Conservation (phyloP, 1,140 invertebrate genomes). For the Pollicipes pollicipes region DNA sequence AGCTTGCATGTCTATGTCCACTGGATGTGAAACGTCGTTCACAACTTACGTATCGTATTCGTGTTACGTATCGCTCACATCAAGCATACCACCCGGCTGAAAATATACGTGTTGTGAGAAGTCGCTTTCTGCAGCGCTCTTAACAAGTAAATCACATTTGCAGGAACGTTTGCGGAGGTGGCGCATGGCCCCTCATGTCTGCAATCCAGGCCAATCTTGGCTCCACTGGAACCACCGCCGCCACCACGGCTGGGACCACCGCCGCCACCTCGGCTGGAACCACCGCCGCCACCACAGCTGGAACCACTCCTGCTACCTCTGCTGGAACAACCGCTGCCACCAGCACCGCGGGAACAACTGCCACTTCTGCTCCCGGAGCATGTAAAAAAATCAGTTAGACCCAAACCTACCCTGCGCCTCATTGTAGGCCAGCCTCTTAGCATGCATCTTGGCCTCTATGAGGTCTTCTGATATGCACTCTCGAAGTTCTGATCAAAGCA, state of each 20-base stretch:
- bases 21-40: too few relatives aligned
- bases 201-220: neutral
- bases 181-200: neutral
- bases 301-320: slow-evolving; percentile 13
- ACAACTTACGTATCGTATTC: too few relatives aligned
- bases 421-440: slow-evolving; percentile 13
- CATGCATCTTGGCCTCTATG: slow-evolving; percentile 12
- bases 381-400: slow-evolving; percentile 12
- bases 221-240: slow-evolving; percentile 11
- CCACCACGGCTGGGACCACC: slow-evolving; percentile 13
- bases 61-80: too few relatives aligned
- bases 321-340: slow-evolving; percentile 12
- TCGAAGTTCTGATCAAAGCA: too few relatives aligned
- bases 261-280: slow-evolving; percentile 12
- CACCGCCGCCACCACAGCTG: slow-evolving; percentile 11
- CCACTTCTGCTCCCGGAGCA: slow-evolving; percentile 11
- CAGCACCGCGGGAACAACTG: slow-evolving; percentile 9
- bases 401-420: slow-evolving; percentile 13
- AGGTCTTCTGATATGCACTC: too few relatives aligned
- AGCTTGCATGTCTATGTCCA: too few relatives aligned
- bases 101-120: too few relatives aligned
- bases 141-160: too few relatives aligned
- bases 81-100: too few relatives aligned
- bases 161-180: neutral
- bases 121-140: too few relatives aligned